A percentile compares a stretch with the other conserved stretches of the same genome.
Conservation (phyloP, 1,140 invertebrate genomes). For the Probaryconus sp. region DNA sequence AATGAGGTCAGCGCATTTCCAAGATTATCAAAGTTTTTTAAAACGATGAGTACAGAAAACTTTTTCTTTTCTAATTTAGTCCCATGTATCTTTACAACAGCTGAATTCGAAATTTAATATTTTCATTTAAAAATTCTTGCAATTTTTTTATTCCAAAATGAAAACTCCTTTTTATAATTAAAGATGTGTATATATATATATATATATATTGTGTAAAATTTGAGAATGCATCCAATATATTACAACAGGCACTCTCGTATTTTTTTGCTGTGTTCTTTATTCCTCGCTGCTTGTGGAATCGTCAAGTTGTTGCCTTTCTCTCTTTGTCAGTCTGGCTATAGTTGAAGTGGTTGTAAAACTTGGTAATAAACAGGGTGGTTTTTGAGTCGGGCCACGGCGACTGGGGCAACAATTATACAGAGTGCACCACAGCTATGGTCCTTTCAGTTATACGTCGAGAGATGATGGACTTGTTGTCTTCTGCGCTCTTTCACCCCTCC, state of each 20-base stretch:
- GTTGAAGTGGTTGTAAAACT: constrained; percentile 69
- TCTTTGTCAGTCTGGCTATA: constrained; percentile 57
- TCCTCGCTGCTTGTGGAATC: constrained; percentile 32
- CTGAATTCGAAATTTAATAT: no score
- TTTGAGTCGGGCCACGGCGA: constrained; percentile 62
- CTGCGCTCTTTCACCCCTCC: constrained; percentile 51
- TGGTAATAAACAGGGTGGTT: constrained; percentile 67
- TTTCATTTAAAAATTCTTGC: no score
- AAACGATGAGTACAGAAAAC: no score
- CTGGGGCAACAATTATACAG: constrained; percentile 73
- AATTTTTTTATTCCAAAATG: no score
- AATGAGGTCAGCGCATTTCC: no score
- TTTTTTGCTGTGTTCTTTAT: constrained; percentile 44
- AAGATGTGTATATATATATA: no score
- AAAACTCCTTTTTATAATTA: no score
- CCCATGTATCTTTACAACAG: no score
- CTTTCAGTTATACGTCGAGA: constrained; percentile 67
- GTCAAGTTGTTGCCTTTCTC: constrained; percentile 48
- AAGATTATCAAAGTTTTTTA: no score
- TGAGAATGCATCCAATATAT: constrained; percentile 38
- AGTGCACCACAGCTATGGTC: constrained; percentile 68
- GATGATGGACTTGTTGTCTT: constrained; percentile 70
- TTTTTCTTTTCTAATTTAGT: no score
- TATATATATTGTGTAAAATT: no score
- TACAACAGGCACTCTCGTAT: constrained; percentile 41